Conservation (phyloP, 2,113 vertebrate species). For the Plestiodon gilberti region DNA sequence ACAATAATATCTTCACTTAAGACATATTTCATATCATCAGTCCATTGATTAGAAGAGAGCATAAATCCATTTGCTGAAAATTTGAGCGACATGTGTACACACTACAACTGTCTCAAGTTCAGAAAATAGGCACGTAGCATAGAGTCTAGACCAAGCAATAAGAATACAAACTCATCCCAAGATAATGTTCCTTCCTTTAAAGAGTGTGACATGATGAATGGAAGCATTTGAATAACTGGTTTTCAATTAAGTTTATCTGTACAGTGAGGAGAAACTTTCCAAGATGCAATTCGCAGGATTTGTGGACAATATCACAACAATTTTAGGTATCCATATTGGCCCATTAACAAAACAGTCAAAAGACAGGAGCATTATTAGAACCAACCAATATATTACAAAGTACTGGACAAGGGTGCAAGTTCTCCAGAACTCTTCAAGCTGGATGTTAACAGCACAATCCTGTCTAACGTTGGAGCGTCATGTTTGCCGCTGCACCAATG, state of each 20-base stretch:
- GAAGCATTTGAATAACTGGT: not conserved
- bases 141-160: not conserved
- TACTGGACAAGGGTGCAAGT: too few species aligned
- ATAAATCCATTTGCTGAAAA: not conserved
- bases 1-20: not conserved
- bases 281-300: not conserved
- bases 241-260: not conserved
- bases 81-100: slow-evolving; percentile 20
- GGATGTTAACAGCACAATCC: too few species aligned
- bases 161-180: not conserved
- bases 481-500: too few species aligned
- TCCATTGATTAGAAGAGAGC: slow-evolving; percentile 26
- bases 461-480: too few species aligned
- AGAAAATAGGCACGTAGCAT: not conserved
- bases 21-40: slow-evolving; percentile 27
- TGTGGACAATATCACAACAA: not conserved
- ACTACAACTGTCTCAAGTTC: slow-evolving; percentile 1
- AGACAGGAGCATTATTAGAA: too few species aligned
- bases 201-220: not conserved
- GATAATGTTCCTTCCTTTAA: not conserved
- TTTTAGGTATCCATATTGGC: not conserved
- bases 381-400: too few species aligned
- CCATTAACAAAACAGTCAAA: too few species aligned
- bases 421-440: too few species aligned
- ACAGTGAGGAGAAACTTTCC: not conserved